Base-by-base conservation (phyloP, 37 sponge, comb jelly and placozoan genomes). In the Aphrocallistes beatrix region DNA sequence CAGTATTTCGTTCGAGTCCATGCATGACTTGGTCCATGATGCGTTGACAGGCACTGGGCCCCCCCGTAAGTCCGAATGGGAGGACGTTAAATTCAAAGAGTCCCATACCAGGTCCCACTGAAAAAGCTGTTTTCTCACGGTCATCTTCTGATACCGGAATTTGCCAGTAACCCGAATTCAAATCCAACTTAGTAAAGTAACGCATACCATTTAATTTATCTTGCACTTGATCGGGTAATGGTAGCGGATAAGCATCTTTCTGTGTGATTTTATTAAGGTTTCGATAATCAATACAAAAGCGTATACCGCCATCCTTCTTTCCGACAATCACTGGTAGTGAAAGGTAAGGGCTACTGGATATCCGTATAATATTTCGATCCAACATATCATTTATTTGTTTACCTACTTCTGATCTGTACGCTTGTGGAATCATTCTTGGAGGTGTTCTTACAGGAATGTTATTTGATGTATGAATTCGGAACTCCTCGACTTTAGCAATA, bases 61-160 rank as follows among this genome's bases (percentile, higher is more conserved):
- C 90, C 1, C 92, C 92, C 16, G 83, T 39, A 23, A 92, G 40
- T 0, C 90, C 90, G 47, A 89, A 89, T 39, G 90, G 84, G 86
- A 89, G 84, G 0, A 48, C 50, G 13, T 36, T 42, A 49, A 91
- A 91, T 39, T 91, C 85, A 69, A 49, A 91, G 51, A 88, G 82
- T 1, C 92, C 90, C 86, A 89, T 85, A 0, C 90, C 92, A 25
- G 90, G 92, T 0, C 88, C 88, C 38, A 88, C 82, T 51, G 38
- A 84, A 47, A 92, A 89, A 45, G 88, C 90, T 38, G 89, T 89
- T 40, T n/a, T n/a, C n/a, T n/a, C n/a, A n/a, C n/a, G n/a, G n/a
- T n/a, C n/a, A n/a, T n/a, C n/a, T n/a, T n/a, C n/a, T n/a, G n/a
- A n/a, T n/a, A n/a, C n/a, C n/a, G n/a, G n/a, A n/a, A n/a, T n/a